Base-by-base conservation (phyloP, 1,140 invertebrate genomes). In the Drosophila hydei region DNA sequence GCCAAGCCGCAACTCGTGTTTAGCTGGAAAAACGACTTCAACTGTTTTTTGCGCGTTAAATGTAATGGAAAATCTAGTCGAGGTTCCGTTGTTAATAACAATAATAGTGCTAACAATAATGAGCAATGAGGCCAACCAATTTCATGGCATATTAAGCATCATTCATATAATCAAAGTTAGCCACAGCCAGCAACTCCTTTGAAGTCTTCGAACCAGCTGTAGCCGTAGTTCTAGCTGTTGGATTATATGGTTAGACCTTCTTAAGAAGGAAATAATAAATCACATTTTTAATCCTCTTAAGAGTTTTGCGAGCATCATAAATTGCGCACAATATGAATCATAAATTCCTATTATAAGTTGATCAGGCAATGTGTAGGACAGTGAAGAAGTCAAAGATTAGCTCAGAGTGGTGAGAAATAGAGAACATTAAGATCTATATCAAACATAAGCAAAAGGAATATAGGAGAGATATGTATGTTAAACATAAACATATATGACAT, bases 61-160 rank as follows among this genome's bases (percentile, higher is more conserved):
- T 56, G 54, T 43, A 43, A 56, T 56, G 54, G 54, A 56, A 56
- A 56, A 16, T n/a, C 47, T 50, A 27, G 25, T 4, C 12, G 14
- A 25, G n/a, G 6, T 18, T 5, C 4, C 48, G n/a, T 16, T 12
- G 8, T 8, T 30, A 50, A 50, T 50, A 27, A 30, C 23, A 30
- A 27, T 50, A 16, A 50, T 30, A 27, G 16, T 27, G 23, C 6
- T 27, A 4, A 48, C 12, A 21, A 33, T 51, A 5, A 33, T 30
- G n/a, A 30, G 2, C 47, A 50, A 27, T 50, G 21, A 50, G 23
- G 14, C n/a, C 47, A 27, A 23, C 4, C 43, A 47, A 48, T 16
- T 25, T 27, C 47, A 48, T 45, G 43, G 8, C 18, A 21, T 27
- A 48, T 48, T n/a, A 48, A 50, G 47, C 47, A 42, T 8, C 21